Conservation (phyloP, 2,113 vertebrate genomes). For the Baryphthengus martii region DNA sequence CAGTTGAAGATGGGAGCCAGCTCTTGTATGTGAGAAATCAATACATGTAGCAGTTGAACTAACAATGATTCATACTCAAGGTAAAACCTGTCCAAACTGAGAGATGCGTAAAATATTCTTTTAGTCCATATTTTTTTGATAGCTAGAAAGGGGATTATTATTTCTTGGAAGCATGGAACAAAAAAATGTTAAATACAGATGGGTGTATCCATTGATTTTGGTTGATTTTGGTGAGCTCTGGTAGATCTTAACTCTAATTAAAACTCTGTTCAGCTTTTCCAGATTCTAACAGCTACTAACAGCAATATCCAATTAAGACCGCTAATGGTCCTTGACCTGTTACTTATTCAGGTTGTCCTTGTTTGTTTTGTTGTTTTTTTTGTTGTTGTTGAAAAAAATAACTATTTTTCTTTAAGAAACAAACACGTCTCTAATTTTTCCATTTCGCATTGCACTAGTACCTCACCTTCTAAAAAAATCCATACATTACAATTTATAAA, state of each 20-base stretch:
- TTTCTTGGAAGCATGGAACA: neutral
- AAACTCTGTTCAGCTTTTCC: neutral
- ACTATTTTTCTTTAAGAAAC: neutral
- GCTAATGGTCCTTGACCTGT: neutral
- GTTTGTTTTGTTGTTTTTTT: neutral
- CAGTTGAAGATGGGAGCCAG: neutral
- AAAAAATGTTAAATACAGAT: neutral
- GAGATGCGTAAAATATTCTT: neutral
- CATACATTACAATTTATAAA: neutral
- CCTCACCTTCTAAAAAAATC: neutral
- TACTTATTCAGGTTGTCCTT: neutral
- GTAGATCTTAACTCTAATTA: neutral
- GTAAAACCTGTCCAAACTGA: neutral
- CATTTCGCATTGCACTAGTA: neutral
- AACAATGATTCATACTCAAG: neutral
- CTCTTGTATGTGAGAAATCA: conserved; percentile 22
- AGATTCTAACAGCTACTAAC: neutral
- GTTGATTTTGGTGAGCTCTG: neutral
- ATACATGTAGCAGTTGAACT: neutral
- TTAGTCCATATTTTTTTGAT: neutral
- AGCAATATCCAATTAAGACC: neutral
- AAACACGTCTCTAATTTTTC: neutral
- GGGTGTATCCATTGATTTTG: neutral
- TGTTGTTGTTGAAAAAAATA: too few species aligned
- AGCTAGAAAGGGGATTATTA: neutral